These are phyloP conservation scores for Dione juno DNA, from an alignment of 2,888 invertebrate species.

Conservation along the genomic window DNA sequence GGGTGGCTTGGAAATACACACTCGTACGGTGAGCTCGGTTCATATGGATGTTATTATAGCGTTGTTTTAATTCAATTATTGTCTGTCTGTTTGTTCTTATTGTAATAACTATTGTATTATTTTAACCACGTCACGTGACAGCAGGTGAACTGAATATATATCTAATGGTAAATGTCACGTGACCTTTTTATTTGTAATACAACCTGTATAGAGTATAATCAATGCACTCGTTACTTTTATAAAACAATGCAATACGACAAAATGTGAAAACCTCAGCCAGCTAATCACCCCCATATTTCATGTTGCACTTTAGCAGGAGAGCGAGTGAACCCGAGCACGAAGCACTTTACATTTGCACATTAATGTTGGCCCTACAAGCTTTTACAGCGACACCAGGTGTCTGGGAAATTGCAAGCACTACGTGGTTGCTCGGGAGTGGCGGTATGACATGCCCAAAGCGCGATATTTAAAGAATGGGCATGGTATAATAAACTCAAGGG, in stretches of 20 bases:
- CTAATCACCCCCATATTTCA: no score
- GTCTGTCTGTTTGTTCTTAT: neutral
- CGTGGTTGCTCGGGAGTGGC: no score
- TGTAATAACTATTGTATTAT: neutral
- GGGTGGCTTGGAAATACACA: neutral
- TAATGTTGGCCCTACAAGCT: no score
- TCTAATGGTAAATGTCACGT: neutral
- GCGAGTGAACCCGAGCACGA: no score
- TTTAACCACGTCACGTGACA: neutral
- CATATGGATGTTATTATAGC: neutral
- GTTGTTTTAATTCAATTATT: slow-evolving; percentile 1
- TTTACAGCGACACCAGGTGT: no score
- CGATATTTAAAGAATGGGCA: no score
- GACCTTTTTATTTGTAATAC: neutral
- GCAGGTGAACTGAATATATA: neutral
- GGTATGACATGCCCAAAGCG: no score
- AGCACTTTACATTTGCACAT: no score
- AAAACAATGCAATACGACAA: neutral
- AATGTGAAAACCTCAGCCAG: no score
- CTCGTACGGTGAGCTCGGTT: neutral
- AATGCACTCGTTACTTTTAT: neutral
- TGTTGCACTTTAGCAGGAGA: neutral
- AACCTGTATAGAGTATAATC: neutral
- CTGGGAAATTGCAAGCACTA: no score
- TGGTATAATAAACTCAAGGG: no score